Conservation (phyloP, 2,888 invertebrate genomes). For the Lingula anatina region DNA sequence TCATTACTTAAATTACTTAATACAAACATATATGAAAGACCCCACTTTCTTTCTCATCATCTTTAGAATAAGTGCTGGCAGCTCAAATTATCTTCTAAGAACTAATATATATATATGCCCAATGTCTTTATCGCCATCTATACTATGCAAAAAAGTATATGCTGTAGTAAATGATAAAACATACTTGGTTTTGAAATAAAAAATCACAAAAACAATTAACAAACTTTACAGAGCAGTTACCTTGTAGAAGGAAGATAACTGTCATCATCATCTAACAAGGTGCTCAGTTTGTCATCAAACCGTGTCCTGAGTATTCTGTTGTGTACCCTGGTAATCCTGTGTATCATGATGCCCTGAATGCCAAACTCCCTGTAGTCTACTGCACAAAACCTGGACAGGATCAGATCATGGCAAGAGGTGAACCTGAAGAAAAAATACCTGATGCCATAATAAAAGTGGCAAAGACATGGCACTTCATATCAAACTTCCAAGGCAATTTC, state of each 20-base stretch:
- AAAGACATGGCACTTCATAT: no score
- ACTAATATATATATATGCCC: no score
- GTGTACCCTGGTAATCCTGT: constrained; percentile 43
- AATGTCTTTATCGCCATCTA: no score
- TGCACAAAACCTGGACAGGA: constrained; percentile 51
- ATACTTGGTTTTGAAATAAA: no score
- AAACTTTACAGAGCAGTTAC: constrained; percentile 12
- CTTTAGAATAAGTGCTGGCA: neutral
- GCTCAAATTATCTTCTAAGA: neutral
- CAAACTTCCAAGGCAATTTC: no score
- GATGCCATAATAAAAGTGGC: neutral
- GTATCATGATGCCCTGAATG: constrained; percentile 42
- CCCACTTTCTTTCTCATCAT: neutral
- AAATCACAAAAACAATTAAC: no score
- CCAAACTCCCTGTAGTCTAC: constrained; percentile 39
- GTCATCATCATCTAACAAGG: constrained; percentile 33
- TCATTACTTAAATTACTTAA: neutral
- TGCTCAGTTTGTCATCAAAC: constrained; percentile 42
- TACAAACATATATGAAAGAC: neutral
- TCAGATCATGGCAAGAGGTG: constrained; percentile 47
- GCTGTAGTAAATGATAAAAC: no score
- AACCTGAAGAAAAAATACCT: constrained; percentile 30
- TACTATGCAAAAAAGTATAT: no score
- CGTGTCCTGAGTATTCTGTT: constrained; percentile 41
- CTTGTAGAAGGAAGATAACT: constrained; percentile 31